Percentiles rank a stretch among this genome's conserved stretches.
Conservation (phyloP, 2,113 vertebrate genomes). For the Oophaga pumilio region DNA sequence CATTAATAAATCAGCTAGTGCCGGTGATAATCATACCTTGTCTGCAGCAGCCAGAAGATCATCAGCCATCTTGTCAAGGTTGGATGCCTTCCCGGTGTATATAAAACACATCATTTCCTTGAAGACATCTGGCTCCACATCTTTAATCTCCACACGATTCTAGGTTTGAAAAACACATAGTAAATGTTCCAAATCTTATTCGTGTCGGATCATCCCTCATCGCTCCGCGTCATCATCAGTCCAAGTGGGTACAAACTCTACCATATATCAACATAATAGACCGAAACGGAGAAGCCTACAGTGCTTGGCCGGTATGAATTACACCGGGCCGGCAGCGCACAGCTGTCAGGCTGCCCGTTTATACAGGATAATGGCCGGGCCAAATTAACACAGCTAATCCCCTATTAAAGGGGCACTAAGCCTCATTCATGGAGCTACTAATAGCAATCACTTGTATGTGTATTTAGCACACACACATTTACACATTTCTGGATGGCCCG, state of each 20-base stretch:
- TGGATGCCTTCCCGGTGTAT: slow-evolving; percentile 91
- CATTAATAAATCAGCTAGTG: neutral
- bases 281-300: neutral
- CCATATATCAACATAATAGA: neutral
- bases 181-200: neutral
- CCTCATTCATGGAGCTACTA: neutral
- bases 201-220: neutral
- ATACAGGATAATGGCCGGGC: neutral
- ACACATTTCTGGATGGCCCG: neutral
- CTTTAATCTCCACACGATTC: slow-evolving; percentile 94
- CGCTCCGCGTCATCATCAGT: neutral
- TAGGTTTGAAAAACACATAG: slow-evolving; percentile 59
- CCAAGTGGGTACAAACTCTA: neutral
- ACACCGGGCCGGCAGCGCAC: neutral
- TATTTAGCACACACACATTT: too few species aligned
- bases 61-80: slow-evolving; percentile 96
- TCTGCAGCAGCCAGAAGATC: slow-evolving; percentile 94
- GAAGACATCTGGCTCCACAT: slow-evolving; percentile 93
- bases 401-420: neutral
- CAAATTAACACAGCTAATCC: neutral
- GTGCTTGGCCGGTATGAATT: neutral
- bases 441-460: neutral
- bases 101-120: slow-evolving; percentile 98
- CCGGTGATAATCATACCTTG: slow-evolving; percentile 73
- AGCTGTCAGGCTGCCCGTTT: neutral